Evolutionary conservation across 2,888 invertebrate species (phyloP).

Genomic region (Poecilus cupreus): DNA sequence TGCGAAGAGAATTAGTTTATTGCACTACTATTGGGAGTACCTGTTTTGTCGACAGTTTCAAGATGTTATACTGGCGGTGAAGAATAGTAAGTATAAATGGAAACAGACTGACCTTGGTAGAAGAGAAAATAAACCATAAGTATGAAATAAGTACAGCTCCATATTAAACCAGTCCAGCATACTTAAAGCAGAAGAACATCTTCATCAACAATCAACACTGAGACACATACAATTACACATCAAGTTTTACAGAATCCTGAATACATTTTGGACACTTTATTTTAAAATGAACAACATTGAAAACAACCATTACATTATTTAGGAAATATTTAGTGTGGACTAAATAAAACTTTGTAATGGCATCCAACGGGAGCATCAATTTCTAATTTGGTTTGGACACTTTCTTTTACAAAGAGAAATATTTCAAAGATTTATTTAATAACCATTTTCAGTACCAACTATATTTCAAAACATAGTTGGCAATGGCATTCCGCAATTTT

Average conservation of each 20-base stretch:
- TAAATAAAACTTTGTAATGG: too few relatives aligned
- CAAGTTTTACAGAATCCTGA: constrained; percentile 23
- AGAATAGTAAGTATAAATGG: background rate
- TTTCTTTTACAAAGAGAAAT: too few relatives aligned
- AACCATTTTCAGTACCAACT: too few relatives aligned
- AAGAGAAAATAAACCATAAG: constrained; percentile 41
- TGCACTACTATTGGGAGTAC: background rate
- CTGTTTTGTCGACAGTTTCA: background rate
- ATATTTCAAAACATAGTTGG: too few relatives aligned
- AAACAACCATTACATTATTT: too few relatives aligned
- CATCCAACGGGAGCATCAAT: too few relatives aligned
- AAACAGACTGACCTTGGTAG: constrained; percentile 45
- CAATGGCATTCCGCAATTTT: too few relatives aligned
- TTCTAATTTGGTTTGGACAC: too few relatives aligned
- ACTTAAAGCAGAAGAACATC: too few relatives aligned
- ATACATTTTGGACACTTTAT: background rate
- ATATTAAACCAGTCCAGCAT: background rate
- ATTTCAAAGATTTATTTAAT: too few relatives aligned
- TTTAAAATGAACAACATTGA: too few relatives aligned
- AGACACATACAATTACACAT: background rate
- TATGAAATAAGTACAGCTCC: background rate
- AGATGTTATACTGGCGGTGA: constrained; percentile 12
- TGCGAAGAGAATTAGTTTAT: background rate
- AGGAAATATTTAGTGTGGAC: too few relatives aligned
- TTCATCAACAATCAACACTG: background rate